A percentile compares a stretch with the other conserved stretches of the same genome.
Evolutionary conservation across 2,797 vertebrate species (phyloP).

Genomic region (Anniella stebbinsi): DNA sequence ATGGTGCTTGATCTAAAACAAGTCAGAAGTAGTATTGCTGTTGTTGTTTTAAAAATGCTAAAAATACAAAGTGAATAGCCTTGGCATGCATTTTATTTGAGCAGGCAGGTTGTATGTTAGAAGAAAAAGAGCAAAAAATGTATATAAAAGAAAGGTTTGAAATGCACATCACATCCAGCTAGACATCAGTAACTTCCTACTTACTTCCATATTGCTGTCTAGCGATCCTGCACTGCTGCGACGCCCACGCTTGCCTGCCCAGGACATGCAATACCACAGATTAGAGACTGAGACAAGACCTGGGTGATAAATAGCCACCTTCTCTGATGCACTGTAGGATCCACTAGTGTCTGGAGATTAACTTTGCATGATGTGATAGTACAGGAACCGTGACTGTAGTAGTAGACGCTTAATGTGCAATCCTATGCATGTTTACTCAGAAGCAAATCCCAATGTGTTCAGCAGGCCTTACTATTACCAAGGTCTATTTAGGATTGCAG

Average conservation of each 20-base stretch:
- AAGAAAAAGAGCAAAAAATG: conserved; percentile 78
- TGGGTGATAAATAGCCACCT: conserved; percentile 80
- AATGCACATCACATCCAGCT: conserved; percentile 93
- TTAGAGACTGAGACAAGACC: conserved; percentile 93
- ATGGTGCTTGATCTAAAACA: conserved; percentile 80
- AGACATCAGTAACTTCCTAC: conserved; percentile 86
- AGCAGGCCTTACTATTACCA: neutral
- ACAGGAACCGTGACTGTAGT: conserved; percentile 27
- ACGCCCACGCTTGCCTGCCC: conserved; percentile 98
- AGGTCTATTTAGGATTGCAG: neutral
- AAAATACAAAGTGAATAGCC: conserved; percentile 86
- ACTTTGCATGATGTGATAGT: conserved; percentile 16
- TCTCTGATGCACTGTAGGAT: conserved; percentile 72
- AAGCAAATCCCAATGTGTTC: neutral
- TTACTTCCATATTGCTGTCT: conserved; percentile 99
- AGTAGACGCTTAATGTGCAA: conserved; percentile 42
- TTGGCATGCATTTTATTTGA: conserved; percentile 91
- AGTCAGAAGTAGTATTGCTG: conserved; percentile 77
- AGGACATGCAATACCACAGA: conserved; percentile 97
- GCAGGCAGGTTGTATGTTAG: conserved; percentile 88
- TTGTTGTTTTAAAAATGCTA: conserved; percentile 58
- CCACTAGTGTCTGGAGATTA: conserved; percentile 53
- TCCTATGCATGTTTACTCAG: neutral
- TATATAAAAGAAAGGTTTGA: conserved; percentile 83
- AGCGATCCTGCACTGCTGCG: conserved; percentile 99